phyloP scores from a whole-genome alignment of 1,140 invertebrate species.

The Neuroterus valhalla region DNA sequence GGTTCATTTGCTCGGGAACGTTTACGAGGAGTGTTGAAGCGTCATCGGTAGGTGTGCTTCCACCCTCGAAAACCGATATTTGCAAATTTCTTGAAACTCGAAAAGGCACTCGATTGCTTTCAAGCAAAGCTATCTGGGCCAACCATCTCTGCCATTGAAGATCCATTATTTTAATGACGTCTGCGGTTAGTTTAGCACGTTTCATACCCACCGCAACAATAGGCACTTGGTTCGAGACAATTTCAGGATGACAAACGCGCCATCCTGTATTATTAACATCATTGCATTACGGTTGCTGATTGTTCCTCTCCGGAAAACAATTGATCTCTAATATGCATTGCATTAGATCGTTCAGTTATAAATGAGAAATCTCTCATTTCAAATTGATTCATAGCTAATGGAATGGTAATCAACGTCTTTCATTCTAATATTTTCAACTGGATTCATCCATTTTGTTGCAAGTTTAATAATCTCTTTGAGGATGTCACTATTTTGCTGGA shows the following conservation, averaged over 20 bases:
- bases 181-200: conserved; percentile 60
- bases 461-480: too few relatives aligned
- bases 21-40: neutral
- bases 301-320: conserved; percentile 30
- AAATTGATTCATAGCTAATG: too few relatives aligned
- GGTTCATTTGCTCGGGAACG: neutral
- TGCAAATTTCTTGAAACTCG: conserved; percentile 8
- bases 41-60: neutral
- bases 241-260: conserved; percentile 52
- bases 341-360: neutral
- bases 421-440: too few relatives aligned
- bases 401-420: too few relatives aligned
- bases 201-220: conserved; percentile 56
- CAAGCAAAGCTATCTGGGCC: conserved; percentile 40
- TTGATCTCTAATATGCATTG: conserved; percentile 14
- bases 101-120: conserved; percentile 8
- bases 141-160: conserved; percentile 60
- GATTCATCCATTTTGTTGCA: too few relatives aligned
- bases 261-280: conserved; percentile 12
- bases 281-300: conserved; percentile 27
- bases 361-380: neutral
- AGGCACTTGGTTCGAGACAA: conserved; percentile 47
- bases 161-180: conserved; percentile 67
- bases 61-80: neutral
- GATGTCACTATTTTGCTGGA: too few relatives aligned